These are phyloP conservation scores for Xenopus petersii DNA, from an alignment of 2,797 vertebrate species.

Conservation along the genomic window DNA sequence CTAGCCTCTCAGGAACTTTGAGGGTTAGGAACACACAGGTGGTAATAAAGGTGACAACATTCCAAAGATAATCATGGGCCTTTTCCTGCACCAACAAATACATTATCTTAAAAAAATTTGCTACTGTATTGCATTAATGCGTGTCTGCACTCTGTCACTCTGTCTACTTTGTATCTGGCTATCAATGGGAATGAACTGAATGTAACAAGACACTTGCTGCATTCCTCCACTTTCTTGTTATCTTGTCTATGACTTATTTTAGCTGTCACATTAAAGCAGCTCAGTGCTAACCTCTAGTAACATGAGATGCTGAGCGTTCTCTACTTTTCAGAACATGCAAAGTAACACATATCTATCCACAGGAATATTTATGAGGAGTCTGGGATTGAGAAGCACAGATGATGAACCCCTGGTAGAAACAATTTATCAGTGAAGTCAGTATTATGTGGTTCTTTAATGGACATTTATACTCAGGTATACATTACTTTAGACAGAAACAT, in stretches of 20 bases:
- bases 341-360: constrained; percentile 13
- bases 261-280: constrained; percentile 60
- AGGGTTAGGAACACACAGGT: constrained; percentile 22
- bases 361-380: background rate
- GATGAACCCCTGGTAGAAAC: too few relatives aligned
- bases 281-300: constrained; percentile 59
- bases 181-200: constrained; percentile 51
- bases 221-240: constrained; percentile 51
- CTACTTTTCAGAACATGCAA: constrained; percentile 12
- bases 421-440: too few relatives aligned
- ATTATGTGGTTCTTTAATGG: too few relatives aligned
- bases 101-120: constrained; percentile 2
- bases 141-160: constrained; percentile 50
- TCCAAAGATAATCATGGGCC: constrained; percentile 21
- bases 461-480: too few relatives aligned
- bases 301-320: constrained; percentile 46
- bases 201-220: constrained; percentile 56
- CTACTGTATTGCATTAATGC: constrained; percentile 40
- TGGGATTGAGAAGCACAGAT: too few relatives aligned
- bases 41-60: constrained; percentile 31
- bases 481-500: too few relatives aligned
- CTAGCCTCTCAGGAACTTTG: constrained; percentile 15
- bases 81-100: background rate
- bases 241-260: constrained; percentile 58
- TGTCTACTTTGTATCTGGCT: constrained; percentile 50